A percentile compares a stretch with the other conserved stretches of the same genome.
These are phyloP conservation scores for Muscina levida DNA, from an alignment of 2,888 invertebrate genomes.

Conservation along the genomic window DNA sequence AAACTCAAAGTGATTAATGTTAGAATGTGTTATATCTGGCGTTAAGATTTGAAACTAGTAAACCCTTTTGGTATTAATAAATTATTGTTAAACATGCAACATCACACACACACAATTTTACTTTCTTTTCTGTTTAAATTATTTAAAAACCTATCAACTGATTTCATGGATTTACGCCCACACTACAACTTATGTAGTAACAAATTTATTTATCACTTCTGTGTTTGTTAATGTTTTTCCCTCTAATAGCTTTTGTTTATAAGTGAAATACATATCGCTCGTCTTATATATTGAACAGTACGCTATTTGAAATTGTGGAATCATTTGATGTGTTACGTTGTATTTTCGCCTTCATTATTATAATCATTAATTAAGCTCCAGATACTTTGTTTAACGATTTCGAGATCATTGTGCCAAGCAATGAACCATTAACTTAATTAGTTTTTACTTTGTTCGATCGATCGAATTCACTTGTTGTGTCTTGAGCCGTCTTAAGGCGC, in stretches of 20 bases:
- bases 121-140: too few species aligned
- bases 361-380: conserved; percentile 17
- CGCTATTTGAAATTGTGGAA: not conserved
- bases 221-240: not conserved
- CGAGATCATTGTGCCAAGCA: conserved; percentile 23
- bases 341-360: not conserved
- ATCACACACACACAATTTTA: too few species aligned
- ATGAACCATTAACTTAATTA: conserved; percentile 55
- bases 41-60: too few species aligned
- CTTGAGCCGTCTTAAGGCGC: not conserved
- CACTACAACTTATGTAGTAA: too few species aligned
- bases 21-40: too few species aligned
- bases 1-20: too few species aligned
- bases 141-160: too few species aligned
- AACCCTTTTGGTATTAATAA: too few species aligned
- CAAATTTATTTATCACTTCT: not conserved
- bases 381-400: conserved; percentile 15
- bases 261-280: not conserved
- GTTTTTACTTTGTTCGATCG: conserved; percentile 17
- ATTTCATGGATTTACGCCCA: too few species aligned
- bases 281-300: not conserved
- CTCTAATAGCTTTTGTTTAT: not conserved
- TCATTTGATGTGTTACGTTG: not conserved
- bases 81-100: too few species aligned
- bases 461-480: conserved; percentile 26